A percentile compares a stretch with the other conserved stretches of the same genome.
Conservation (phyloP, 2,797 vertebrate species). For the Diceros bicornis region DNA sequence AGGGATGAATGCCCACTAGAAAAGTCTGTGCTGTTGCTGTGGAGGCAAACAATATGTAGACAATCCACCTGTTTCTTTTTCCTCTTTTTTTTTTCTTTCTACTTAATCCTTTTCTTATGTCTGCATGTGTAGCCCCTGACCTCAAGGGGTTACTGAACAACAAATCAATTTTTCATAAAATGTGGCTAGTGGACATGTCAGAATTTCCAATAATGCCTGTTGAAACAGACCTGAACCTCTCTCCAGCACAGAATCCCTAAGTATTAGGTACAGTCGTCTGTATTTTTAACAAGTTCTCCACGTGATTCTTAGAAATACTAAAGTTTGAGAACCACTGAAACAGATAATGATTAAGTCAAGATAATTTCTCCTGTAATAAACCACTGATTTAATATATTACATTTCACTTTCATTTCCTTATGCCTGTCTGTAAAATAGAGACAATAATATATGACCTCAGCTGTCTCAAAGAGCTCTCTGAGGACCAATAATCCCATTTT, state of each 20-base stretch:
- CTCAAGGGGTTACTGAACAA: background rate
- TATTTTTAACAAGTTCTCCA: background rate
- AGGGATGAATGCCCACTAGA: background rate
- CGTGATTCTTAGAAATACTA: background rate
- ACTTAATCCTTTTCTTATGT: background rate
- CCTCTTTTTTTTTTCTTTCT: background rate
- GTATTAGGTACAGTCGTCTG: background rate
- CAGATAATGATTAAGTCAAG: slow-evolving; percentile 47
- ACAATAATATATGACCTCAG: slow-evolving; percentile 7
- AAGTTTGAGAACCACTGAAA: slow-evolving; percentile 42
- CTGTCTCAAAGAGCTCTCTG: background rate
- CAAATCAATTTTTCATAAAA: background rate
- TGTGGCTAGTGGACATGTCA: too few relatives aligned
- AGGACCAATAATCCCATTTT: slow-evolving; percentile 46
- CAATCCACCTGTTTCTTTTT: background rate
- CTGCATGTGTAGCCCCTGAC: background rate
- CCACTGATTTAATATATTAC: background rate
- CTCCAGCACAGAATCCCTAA: background rate
- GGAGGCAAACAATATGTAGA: background rate
- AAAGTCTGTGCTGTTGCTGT: background rate
- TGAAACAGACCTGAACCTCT: background rate
- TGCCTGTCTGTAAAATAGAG: background rate
- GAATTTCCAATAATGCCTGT: background rate
- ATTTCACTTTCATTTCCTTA: slow-evolving; percentile 22
- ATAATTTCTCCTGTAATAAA: slow-evolving; percentile 23